Percentiles rank a stretch among this genome's conserved stretches.
phyloP scores from a whole-genome alignment of 2,888 invertebrate genomes.

The Hypomecis atomaria region DNA sequence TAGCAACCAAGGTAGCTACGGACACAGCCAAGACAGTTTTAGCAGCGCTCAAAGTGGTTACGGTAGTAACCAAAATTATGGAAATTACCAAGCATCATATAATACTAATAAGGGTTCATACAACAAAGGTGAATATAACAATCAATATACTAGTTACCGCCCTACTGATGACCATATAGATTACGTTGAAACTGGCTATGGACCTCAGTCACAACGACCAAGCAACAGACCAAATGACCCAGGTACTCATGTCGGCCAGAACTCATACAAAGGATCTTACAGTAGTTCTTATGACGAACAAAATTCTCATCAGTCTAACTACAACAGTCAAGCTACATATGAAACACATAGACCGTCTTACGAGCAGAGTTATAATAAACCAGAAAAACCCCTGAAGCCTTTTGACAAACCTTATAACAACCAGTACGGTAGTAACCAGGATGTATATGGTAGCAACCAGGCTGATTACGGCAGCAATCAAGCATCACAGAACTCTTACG shows the following conservation, averaged over 20 bases:
- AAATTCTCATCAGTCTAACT: constrained; percentile 22
- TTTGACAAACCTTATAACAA: constrained; percentile 38
- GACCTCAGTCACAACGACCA: not conserved
- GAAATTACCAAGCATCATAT: constrained; percentile 16
- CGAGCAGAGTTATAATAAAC: constrained; percentile 32
- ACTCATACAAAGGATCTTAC: constrained; percentile 31
- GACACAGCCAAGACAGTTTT: constrained; percentile 34
- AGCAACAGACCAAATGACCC: constrained; percentile 1
- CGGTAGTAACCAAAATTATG: constrained; percentile 21
- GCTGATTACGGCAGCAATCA: constrained; percentile 35
- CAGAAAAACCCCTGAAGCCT: constrained; percentile 35
- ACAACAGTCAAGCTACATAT: constrained; percentile 32
- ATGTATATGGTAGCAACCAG: constrained; percentile 23
- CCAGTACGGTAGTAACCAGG: constrained; percentile 29
- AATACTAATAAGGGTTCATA: constrained; percentile 21
- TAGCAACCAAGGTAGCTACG: constrained; percentile 32
- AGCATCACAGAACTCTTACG: not conserved
- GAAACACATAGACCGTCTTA: constrained; percentile 33
- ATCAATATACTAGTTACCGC: constrained; percentile 23
- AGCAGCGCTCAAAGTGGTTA: constrained; percentile 30
- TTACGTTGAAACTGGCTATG: constrained; percentile 3
- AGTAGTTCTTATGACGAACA: constrained; percentile 30
- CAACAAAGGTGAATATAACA: constrained; percentile 23
- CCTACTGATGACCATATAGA: constrained; percentile 13
- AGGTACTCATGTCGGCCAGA: constrained; percentile 23